Percentiles rank a stretch among this genome's conserved stretches.
Conservation (phyloP, 2,888 invertebrate genomes). For the Hetaerina titia region DNA sequence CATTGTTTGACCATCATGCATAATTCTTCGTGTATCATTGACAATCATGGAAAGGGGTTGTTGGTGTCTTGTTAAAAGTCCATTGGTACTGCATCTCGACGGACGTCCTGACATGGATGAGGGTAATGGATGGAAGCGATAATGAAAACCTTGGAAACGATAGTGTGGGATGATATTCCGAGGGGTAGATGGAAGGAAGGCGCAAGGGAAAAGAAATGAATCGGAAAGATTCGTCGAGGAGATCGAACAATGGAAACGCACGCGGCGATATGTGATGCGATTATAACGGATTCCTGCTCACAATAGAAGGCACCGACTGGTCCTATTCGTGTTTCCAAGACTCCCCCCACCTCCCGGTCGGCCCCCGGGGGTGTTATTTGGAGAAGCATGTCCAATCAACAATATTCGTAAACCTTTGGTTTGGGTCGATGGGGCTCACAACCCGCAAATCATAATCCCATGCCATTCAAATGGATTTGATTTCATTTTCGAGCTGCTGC, state of each 20-base stretch:
- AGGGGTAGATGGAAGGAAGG: background rate
- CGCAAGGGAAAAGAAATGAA: background rate
- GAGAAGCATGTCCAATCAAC: slow-evolving; percentile 26
- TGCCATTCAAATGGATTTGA: slow-evolving; percentile 11
- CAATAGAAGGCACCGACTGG: background rate
- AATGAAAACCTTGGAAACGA: background rate
- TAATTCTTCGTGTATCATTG: background rate
- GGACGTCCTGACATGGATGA: too few relatives aligned
- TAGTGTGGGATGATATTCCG: background rate
- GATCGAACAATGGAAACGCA: background rate
- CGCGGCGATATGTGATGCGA: background rate
- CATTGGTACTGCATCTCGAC: too few relatives aligned
- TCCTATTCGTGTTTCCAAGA: background rate
- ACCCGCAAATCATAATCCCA: slow-evolving; percentile 8
- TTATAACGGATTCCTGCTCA: background rate
- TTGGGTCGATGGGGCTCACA: background rate
- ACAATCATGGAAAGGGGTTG: background rate
- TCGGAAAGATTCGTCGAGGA: background rate
- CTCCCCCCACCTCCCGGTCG: background rate
- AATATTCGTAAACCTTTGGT: background rate
- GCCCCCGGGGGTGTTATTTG: background rate
- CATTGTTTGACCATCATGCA: background rate
- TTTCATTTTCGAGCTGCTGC: background rate
- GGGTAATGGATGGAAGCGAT: background rate
- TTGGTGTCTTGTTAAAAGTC: background rate